A percentile compares a stretch with the other conserved stretches of the same genome.
These are phyloP conservation scores for Catharus ustulatus DNA, from an alignment of 2,797 vertebrate genomes.

Conservation along the genomic window DNA sequence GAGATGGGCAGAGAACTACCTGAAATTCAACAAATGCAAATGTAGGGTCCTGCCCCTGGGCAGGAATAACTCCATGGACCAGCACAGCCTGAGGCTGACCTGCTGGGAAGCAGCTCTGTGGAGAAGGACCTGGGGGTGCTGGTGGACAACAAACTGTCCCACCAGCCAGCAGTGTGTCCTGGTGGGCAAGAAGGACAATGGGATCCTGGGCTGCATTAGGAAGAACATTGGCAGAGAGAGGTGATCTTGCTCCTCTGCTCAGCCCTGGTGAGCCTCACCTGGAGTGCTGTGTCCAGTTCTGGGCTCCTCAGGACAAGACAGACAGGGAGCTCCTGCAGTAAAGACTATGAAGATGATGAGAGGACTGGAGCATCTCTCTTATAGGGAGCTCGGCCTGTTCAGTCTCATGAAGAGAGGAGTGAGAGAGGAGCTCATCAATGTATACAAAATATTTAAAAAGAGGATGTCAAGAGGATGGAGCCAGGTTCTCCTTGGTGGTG, in stretches of 20 bases:
- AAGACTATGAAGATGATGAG: neutral
- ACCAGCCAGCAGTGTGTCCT: neutral
- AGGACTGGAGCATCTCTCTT: neutral
- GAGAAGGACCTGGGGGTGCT: neutral
- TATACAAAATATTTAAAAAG: neutral
- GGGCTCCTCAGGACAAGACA: neutral
- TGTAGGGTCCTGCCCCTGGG: neutral
- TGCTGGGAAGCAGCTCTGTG: neutral
- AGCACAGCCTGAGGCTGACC: rapidly evolving
- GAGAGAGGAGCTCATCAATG: neutral
- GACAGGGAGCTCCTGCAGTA: rapidly evolving
- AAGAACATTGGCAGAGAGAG: too few relatives aligned
- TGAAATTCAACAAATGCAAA: neutral
- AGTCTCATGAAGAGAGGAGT: neutral
- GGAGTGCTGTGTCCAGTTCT: neutral
- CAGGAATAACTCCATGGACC: neutral
- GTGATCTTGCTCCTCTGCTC: neutral
- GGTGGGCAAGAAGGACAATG: neutral
- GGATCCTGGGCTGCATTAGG: too few relatives aligned
- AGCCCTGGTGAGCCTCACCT: neutral
- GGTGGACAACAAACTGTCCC: neutral
- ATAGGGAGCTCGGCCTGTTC: neutral
- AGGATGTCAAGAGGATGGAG: neutral
- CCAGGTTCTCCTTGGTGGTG: neutral
- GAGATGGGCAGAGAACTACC: too few relatives aligned